Evolutionary conservation across 2,113 vertebrate species (phyloP).

Genomic region (Casuarius casuarius): DNA sequence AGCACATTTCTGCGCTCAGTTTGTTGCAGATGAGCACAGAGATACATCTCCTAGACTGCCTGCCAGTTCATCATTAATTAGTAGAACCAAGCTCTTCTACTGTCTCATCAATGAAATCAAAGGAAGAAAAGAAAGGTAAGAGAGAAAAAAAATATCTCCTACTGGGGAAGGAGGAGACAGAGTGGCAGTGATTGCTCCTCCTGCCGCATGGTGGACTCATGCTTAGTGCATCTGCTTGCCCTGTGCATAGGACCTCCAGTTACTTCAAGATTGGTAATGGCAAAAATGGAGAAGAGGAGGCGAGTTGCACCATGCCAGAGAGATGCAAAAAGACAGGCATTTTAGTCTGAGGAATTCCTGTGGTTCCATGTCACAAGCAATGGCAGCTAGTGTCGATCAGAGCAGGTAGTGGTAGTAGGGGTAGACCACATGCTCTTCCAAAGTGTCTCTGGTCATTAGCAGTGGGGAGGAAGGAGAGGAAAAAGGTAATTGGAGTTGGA

Average conservation of each 20-base stretch:
- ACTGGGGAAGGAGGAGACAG: not conserved
- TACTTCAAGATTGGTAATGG: not conserved
- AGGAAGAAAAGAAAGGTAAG: not conserved
- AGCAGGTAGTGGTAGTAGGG: not conserved
- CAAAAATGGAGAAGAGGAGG: not conserved
- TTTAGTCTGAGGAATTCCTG: not conserved
- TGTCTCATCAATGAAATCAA: not conserved
- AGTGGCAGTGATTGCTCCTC: not conserved
- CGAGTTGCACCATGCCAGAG: not conserved
- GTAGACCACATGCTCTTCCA: not conserved
- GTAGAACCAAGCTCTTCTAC: not conserved
- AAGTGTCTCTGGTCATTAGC: not conserved
- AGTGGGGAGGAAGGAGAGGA: not conserved
- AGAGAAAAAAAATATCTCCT: not conserved
- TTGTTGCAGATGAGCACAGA: not conserved
- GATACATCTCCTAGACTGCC: not conserved
- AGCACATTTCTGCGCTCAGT: not conserved
- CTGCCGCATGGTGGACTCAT: not conserved
- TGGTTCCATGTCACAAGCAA: not conserved
- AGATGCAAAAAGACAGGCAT: not conserved
- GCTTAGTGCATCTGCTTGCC: not conserved
- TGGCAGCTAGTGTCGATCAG: not conserved
- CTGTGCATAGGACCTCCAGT: accelerated
- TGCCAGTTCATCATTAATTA: not conserved
- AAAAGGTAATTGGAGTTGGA: not conserved